These are phyloP conservation scores for Brevimyrus niger DNA, from an alignment of 2,113 vertebrate genomes.

Conservation along the genomic window DNA sequence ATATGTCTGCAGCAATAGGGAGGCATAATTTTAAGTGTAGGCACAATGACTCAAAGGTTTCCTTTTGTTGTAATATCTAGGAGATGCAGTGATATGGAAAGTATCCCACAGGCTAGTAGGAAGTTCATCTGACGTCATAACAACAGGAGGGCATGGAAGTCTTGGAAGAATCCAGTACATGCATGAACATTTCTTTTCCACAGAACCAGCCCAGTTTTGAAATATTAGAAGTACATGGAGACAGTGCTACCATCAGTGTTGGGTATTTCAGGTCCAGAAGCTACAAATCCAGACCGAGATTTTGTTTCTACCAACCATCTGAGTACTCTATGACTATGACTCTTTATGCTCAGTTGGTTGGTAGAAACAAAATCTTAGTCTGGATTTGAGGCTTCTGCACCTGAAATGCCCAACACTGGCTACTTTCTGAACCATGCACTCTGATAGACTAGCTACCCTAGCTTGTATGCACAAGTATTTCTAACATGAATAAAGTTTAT, in stretches of 20 bases:
- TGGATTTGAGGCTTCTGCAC: too few species aligned
- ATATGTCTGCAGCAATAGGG: neutral
- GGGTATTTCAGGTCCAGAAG: too few species aligned
- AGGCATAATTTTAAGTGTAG: neutral
- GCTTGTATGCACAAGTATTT: neutral
- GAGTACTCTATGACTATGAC: too few species aligned
- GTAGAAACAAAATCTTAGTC: too few species aligned
- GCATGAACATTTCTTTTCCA: neutral
- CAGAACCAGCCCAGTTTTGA: neutral
- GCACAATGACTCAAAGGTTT: neutral
- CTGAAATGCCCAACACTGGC: too few species aligned
- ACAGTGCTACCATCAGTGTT: neutral
- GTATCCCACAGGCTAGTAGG: neutral
- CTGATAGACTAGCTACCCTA: neutral
- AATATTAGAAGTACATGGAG: neutral
- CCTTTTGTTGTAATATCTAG: neutral
- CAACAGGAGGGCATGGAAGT: neutral
- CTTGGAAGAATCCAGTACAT: neutral
- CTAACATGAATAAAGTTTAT: neutral
- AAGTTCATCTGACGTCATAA: neutral
- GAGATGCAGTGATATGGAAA: neutral
- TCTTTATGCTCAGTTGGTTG: too few species aligned
- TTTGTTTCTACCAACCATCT: too few species aligned
- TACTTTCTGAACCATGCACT: neutral
- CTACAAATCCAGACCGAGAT: too few species aligned